Evolutionary conservation across 2,888 invertebrate genomes (phyloP), one percentile per base, ranked within the genome.

Genomic region (Conistra vaccinii): DNA sequence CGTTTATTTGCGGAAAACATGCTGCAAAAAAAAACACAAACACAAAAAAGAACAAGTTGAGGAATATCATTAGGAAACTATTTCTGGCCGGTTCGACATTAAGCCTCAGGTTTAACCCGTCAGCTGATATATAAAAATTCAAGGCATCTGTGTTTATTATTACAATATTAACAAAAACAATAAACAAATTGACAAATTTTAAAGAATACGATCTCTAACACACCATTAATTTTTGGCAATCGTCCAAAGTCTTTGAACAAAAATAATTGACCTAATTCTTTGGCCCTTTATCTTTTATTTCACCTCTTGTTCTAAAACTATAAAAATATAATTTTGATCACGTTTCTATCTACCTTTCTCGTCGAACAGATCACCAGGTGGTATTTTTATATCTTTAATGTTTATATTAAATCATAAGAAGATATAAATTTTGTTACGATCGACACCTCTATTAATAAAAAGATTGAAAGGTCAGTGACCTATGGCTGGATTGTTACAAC

Each of bases 181-280:
- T 82, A 69, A 68, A 75, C 55, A 74, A 45, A 63, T 76, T 76
- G 78, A 76, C 82, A 76, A 57, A 58, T 81, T 75, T 81, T 62
- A 55, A 51, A 17, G n/a, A 73, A 45, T 45, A 45, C 73, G 73
- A 53, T 80, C n/a, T 45, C 6, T 57, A 51, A 53, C 67, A 74
- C 66, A 6, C 39, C 32, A 79, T 76, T 68, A 58, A 29, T 58
- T 35, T 70, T 78, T 83, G 80, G 80, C 78, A 32, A 61, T 20
- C 12, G 20, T 67, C 83, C 80, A 80, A 82, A 80, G 61, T 45
- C 73, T 66, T 69, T 78, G 32, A 69, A 71, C 79, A 29, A 71
- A 80, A 83, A 80, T 83, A 78, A 72, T 65, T 65, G 79, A 72
- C 80, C 83, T 61, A 78, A 65, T 51, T 81, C 35, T 69, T 69